Conservation (phyloP, 2,888 invertebrate species). For the Hanleya hanleyi region DNA sequence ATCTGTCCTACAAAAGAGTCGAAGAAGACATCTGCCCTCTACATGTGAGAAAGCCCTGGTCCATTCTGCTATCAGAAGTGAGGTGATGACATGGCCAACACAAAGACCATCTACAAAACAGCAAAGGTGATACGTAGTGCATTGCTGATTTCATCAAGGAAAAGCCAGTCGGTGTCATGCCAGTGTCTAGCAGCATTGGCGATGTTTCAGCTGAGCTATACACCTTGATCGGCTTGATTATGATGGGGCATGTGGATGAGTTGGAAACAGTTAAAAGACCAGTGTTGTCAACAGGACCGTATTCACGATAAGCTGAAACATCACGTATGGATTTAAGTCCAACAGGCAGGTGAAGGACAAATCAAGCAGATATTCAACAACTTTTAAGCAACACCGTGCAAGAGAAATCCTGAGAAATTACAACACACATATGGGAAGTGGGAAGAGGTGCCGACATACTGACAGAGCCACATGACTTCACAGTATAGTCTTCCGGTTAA, state of each 20-base stretch:
- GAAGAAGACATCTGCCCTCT: slow-evolving; percentile 22
- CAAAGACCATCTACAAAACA: neutral
- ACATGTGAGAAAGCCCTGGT: slow-evolving; percentile 18
- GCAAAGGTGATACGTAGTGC: neutral
- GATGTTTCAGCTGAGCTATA: slow-evolving; percentile 22
- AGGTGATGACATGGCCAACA: too few relatives aligned
- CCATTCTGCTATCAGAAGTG: neutral
- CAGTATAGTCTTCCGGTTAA: too few relatives aligned
- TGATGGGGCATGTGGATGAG: slow-evolving; percentile 13
- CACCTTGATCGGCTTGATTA: slow-evolving; percentile 16
- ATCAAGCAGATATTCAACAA: too few relatives aligned
- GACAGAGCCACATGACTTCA: too few relatives aligned
- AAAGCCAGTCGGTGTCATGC: neutral
- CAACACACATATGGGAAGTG: too few relatives aligned
- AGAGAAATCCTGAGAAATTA: too few relatives aligned
- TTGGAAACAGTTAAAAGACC: neutral
- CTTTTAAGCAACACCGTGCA: too few relatives aligned
- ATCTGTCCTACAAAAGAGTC: too few relatives aligned
- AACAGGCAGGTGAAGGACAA: too few relatives aligned
- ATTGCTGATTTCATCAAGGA: neutral
- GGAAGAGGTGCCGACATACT: too few relatives aligned
- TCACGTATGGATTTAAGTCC: too few relatives aligned
- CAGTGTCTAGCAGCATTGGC: slow-evolving; percentile 9
- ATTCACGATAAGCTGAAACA: too few relatives aligned
- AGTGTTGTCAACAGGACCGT: neutral